phyloP scores from a whole-genome alignment of 2,888 invertebrate species.

The Macrosiphum euphorbiae region DNA sequence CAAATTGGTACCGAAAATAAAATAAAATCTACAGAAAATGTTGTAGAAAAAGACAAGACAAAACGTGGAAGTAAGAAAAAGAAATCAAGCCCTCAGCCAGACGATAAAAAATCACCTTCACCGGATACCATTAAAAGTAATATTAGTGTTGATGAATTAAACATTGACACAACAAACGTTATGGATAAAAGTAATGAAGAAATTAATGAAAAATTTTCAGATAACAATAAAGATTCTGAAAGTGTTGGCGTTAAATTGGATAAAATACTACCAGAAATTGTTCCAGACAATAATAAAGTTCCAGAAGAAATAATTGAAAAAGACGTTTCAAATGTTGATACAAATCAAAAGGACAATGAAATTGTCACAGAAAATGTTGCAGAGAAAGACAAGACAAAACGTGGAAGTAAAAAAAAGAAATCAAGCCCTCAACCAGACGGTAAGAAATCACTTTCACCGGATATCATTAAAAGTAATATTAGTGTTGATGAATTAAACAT shows the following conservation, averaged over 20 bases:
- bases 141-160: slow-evolving; percentile 66
- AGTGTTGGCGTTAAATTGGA: not conserved
- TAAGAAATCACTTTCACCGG: slow-evolving; percentile 66
- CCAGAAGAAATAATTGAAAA: not conserved
- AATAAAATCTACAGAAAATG: not conserved
- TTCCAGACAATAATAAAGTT: slow-evolving; percentile 55
- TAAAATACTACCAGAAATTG: too few species aligned
- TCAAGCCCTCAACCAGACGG: slow-evolving; percentile 22
- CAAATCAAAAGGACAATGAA: not conserved
- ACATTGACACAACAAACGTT: slow-evolving; percentile 39
- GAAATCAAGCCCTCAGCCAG: too few species aligned
- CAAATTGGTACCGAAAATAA: not conserved
- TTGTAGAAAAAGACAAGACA: too few species aligned
- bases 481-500: slow-evolving; percentile 66
- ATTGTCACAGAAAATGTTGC: too few species aligned
- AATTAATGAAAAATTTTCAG: not conserved
- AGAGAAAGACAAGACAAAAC: too few species aligned
- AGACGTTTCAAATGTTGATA: not conserved
- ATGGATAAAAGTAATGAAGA: not conserved
- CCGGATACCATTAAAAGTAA: not conserved
- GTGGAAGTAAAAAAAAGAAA: too few species aligned
- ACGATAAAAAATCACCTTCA: too few species aligned
- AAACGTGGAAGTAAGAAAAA: too few species aligned
- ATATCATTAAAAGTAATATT: slow-evolving; percentile 52
- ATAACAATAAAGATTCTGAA: slow-evolving; percentile 21